phyloP scores from a whole-genome alignment of 1,140 invertebrate genomes.

The Sitophilus oryzae region DNA sequence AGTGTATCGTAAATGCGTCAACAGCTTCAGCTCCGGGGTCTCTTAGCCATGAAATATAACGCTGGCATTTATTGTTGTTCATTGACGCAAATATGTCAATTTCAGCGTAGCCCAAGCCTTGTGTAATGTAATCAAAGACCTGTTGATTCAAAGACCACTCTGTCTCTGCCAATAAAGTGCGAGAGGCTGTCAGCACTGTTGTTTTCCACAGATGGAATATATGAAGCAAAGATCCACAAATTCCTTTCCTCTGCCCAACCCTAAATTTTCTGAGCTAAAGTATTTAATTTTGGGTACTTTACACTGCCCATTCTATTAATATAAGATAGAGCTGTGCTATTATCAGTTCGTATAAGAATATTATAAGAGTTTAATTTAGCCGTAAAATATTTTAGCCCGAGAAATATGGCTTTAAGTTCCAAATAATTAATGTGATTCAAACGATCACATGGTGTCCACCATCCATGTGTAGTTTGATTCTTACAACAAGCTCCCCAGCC shows the following conservation, averaged over 20 bases:
- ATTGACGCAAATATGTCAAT: constrained; percentile 36
- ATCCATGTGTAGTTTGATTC: constrained; percentile 24
- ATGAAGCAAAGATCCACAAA: constrained; percentile 29
- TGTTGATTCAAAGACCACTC: neutral
- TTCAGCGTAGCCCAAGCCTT: constrained; percentile 20
- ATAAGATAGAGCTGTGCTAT: constrained; percentile 45
- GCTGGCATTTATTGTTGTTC: constrained; percentile 31
- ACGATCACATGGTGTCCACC: too few species aligned
- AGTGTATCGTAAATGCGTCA: constrained; percentile 35
- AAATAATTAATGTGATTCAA: too few species aligned
- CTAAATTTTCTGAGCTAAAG: constrained; percentile 23
- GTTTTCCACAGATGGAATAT: constrained; percentile 30
- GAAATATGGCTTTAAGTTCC: constrained; percentile 31
- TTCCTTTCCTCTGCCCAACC: constrained; percentile 34
- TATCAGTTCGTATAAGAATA: constrained; percentile 26
- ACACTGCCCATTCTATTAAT: constrained; percentile 32
- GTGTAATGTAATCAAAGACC: constrained; percentile 18
- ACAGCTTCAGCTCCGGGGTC: constrained; percentile 24
- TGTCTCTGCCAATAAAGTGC: neutral
- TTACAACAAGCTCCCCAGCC: constrained; percentile 34
- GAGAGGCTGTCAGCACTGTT: constrained; percentile 28
- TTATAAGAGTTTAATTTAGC: neutral
- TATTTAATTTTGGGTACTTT: neutral
- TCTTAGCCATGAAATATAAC: constrained; percentile 28
- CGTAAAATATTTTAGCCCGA: constrained; percentile 32